Evolutionary conservation across 2,797 vertebrate species (phyloP).

Genomic region (Cyclopterus lumpus): DNA sequence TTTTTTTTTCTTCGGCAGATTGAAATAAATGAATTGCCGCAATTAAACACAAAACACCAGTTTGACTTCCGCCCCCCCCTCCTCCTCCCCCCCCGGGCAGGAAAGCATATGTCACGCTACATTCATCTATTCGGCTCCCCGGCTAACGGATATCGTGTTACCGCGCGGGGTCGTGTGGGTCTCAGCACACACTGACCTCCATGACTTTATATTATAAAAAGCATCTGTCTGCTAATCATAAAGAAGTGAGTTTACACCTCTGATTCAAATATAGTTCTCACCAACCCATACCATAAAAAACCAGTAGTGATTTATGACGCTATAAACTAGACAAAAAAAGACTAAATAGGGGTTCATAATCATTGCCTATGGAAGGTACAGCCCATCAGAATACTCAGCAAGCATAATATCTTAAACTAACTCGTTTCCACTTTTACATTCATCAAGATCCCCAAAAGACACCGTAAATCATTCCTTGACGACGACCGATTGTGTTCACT

Average conservation of each 20-base stretch:
- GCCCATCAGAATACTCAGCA: conserved; percentile 16
- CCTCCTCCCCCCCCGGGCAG: conserved; percentile 41
- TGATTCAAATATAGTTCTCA: conserved; percentile 30
- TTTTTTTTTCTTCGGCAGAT: conserved; percentile 45
- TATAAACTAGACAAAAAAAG: conserved; percentile 46
- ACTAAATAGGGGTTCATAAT: conserved; percentile 39
- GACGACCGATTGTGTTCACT: conserved; percentile 52
- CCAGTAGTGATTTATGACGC: conserved; percentile 51
- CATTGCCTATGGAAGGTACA: conserved; percentile 21
- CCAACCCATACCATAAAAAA: conserved; percentile 40
- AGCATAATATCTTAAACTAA: conserved; percentile 38
- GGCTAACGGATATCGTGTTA: conserved; percentile 50
- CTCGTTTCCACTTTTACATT: conserved; percentile 36
- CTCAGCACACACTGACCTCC: conserved; percentile 47
- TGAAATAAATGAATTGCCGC: conserved; percentile 73
- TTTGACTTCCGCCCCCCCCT: conserved; percentile 50
- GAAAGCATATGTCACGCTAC: conserved; percentile 56
- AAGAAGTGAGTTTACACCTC: conserved; percentile 11
- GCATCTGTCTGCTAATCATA: conserved; percentile 21
- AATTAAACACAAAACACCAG: conserved; percentile 68
- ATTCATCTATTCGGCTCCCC: conserved; percentile 49
- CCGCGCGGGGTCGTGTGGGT: conserved; percentile 23
- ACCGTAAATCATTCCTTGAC: conserved; percentile 37
- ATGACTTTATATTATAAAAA: conserved; percentile 38
- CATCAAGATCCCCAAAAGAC: conserved; percentile 26